Percentiles rank a stretch among this genome's conserved stretches.
Conservation (phyloP, 2,113 vertebrate species). For the Erythrocercus mccallii region DNA sequence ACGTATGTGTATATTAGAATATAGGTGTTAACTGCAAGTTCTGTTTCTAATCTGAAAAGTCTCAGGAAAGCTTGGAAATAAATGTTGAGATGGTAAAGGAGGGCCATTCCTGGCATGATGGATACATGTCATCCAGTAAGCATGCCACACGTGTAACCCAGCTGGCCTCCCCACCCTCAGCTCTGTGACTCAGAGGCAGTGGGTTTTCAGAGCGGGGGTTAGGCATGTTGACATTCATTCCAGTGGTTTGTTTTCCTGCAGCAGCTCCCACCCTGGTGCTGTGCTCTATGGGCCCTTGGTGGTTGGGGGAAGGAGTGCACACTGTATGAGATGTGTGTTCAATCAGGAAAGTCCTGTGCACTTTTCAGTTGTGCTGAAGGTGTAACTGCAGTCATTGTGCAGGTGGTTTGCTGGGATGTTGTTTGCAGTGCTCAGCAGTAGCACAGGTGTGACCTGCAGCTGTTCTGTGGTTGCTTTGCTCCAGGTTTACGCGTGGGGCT, state of each 20-base stretch:
- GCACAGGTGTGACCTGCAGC: not conserved
- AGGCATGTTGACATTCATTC: not conserved
- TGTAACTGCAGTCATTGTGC: not conserved
- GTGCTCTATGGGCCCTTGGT: not conserved
- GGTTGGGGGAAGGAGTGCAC: accelerated
- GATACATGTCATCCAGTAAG: accelerated
- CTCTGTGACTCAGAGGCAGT: not conserved
- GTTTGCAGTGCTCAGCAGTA: not conserved
- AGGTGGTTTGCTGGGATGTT: not conserved
- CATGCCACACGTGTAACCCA: not conserved
- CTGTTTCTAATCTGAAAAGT: not conserved
- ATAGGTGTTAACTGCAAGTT: not conserved
- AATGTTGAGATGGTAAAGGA: not conserved
- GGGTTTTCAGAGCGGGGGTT: not conserved
- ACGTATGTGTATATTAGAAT: not conserved
- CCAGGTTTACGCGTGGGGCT: conserved; percentile 97
- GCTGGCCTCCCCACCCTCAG: not conserved
- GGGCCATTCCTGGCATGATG: not conserved
- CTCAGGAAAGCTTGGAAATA: not conserved
- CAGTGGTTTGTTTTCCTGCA: not conserved
- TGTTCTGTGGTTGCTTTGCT: not conserved
- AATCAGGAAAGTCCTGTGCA: not conserved
- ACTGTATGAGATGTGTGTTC: accelerated
- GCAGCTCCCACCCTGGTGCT: not conserved
- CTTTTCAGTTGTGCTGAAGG: not conserved